Percentiles rank a stretch among this genome's conserved stretches.
Evolutionary conservation across 30 jellyfish, hydroid and myxozoan species (phyloP).

Genomic region (Turritopsis dohrnii): DNA sequence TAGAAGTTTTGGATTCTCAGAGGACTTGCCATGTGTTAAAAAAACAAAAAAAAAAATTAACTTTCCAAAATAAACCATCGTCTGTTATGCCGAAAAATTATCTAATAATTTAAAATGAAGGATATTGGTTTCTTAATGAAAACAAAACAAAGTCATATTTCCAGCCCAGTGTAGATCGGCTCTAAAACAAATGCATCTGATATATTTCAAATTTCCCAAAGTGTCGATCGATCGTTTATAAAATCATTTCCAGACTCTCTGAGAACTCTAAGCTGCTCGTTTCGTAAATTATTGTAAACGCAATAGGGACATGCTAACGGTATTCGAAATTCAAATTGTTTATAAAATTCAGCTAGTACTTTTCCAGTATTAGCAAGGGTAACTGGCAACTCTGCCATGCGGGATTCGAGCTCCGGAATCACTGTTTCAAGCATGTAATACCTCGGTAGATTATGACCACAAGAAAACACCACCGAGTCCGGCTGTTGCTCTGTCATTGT

Average conservation of each 20-base stretch:
- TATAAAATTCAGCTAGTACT: constrained; percentile 45
- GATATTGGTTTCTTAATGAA: too few species aligned
- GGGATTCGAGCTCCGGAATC: constrained; percentile 77
- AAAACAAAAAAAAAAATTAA: too few species aligned
- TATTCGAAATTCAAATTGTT: constrained; percentile 40
- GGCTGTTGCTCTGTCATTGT: background rate
- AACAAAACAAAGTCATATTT: too few species aligned
- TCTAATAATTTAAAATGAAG: too few species aligned
- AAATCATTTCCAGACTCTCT: constrained; percentile 71
- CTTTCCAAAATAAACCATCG: too few species aligned
- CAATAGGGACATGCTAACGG: constrained; percentile 98
- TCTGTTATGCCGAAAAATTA: too few species aligned
- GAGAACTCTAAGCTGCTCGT: constrained; percentile 71
- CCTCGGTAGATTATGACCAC: constrained; percentile 74
- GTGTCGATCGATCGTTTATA: constrained; percentile 55
- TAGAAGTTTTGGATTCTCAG: too few species aligned
- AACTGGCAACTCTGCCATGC: constrained; percentile 74
- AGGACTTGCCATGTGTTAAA: too few species aligned
- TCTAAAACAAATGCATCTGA: too few species aligned
- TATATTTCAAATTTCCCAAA: constrained; percentile 78
- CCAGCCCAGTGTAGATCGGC: too few species aligned
- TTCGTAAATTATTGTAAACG: constrained; percentile 77
- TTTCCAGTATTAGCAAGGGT: constrained; percentile 66
- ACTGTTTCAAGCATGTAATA: constrained; percentile 75
- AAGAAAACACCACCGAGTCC: constrained; percentile 81